Evolutionary conservation across 2,113 vertebrate species (phyloP), one percentile per base, ranked within the genome.

Genomic region (Sphyrna mokarran): DNA sequence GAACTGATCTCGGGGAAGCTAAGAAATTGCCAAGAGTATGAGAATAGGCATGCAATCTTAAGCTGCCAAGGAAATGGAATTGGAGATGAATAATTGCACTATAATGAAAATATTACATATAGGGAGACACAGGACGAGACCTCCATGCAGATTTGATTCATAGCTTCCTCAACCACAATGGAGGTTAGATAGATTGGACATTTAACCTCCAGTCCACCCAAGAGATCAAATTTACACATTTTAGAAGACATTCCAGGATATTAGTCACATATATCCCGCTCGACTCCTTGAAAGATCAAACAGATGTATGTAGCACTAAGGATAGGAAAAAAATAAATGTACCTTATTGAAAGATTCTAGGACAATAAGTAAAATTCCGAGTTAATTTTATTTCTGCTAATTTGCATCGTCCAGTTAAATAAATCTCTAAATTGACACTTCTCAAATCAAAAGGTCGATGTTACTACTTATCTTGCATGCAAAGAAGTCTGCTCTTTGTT

Each of bases 41-140:
- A 18, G 16, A 68, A 66, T 37, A 37, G 91, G 69, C 63, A 68
- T 68, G 16, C 66, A 70, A 37, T 94, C 20, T 69, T 70, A 40
- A 70, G 72, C 40, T 40, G 20, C 68, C 68, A 72, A 95, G 93
- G 68, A 95, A 95, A 95, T 13, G 20, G 93, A 72, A 40, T 43
- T 95, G 94, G 40, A 72, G 40, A 95, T 95, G 29, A 72, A 95
- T 72, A 69, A 95, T 48, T 72, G 3, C 23, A 95, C 37, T 48
- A 33, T 43, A 54, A 95, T 95, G 69, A 72, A 95, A 95, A 95
- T 72, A 95, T 76, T 70, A 72, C 94, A 95, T 76, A 72, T 93
- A 48, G 68, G 37, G 40, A 72, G 68, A 68, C 29, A 95, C 40
- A 95, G 69, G 23, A 95, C 69, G 48, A 43, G 94, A 95, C 94